phyloP scores from a whole-genome alignment of 2,113 vertebrate genomes.

The Lepus europaeus region DNA sequence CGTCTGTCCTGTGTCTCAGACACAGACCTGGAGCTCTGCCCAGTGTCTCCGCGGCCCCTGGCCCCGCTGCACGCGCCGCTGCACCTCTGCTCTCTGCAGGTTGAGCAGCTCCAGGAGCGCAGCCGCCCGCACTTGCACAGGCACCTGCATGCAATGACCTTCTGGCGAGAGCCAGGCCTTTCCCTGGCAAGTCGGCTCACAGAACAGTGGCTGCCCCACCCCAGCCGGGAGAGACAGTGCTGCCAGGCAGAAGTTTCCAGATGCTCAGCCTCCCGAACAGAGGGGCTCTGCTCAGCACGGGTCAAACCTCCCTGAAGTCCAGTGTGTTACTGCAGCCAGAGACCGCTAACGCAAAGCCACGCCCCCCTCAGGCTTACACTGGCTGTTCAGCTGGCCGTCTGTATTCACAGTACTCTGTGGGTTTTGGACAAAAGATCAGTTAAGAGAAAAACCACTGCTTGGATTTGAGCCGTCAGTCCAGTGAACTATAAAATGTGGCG shows the following conservation, averaged over 20 bases:
- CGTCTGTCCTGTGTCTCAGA: too few relatives aligned
- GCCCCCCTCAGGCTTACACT: background rate
- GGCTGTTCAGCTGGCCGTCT: background rate
- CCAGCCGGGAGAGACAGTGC: background rate
- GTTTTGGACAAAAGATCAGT: background rate
- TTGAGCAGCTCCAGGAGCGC: too few relatives aligned
- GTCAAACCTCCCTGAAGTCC: background rate
- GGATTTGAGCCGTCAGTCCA: background rate
- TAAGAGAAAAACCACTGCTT: background rate
- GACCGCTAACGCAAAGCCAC: background rate
- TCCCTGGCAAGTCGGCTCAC: background rate
- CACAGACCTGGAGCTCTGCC: too few relatives aligned
- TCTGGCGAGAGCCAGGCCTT: rapidly evolving
- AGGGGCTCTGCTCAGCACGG: background rate
- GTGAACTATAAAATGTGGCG: background rate
- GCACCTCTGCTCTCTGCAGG: too few relatives aligned
- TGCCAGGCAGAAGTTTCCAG: background rate
- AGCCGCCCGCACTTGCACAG: too few relatives aligned
- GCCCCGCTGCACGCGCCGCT: too few relatives aligned
- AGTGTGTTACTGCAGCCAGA: background rate
- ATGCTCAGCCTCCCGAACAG: background rate
- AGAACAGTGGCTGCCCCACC: background rate
- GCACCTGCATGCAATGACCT: background rate
- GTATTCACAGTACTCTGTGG: background rate
- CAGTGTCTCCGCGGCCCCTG: too few relatives aligned